Conservation (phyloP, 2,888 invertebrate species). For the Xanthostigma xanthostigma region DNA sequence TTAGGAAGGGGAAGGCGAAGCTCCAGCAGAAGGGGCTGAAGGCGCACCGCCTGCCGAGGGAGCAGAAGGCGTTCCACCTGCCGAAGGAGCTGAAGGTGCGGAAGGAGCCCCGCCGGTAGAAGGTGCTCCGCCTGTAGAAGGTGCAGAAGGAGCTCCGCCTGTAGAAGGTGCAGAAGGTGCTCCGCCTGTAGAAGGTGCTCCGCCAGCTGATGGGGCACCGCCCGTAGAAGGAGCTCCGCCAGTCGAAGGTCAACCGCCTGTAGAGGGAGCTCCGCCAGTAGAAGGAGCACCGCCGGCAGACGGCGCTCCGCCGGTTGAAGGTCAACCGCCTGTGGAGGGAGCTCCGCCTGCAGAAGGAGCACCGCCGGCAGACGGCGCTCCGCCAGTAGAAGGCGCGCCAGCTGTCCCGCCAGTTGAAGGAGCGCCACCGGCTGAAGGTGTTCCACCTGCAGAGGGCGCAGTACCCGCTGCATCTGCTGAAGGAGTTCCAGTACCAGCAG, state of each 20-base stretch:
- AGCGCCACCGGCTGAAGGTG: conserved; percentile 23
- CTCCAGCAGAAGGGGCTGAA: conserved; percentile 14
- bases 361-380: conserved; percentile 19
- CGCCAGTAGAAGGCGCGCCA: conserved; percentile 17
- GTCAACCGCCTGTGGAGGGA: conserved; percentile 18
- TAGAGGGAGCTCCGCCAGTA: conserved; percentile 19
- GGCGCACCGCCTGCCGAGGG: conserved; percentile 24
- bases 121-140: conserved; percentile 18
- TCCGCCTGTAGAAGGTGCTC: conserved; percentile 18
- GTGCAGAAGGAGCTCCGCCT: conserved; percentile 19
- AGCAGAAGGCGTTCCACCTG: conserved; percentile 13
- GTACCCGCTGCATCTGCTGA: conserved; percentile 21
- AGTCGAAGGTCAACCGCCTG: conserved; percentile 21
- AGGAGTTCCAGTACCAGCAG: conserved; percentile 19
- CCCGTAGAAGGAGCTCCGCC: conserved; percentile 21
- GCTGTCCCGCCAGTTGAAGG: conserved; percentile 19
- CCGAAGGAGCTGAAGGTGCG: conserved; percentile 18
- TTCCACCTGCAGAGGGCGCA: conserved; percentile 22
- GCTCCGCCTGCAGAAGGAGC: conserved; percentile 20
- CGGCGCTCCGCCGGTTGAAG: conserved; percentile 22
- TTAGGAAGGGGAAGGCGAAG: conserved; percentile 11
- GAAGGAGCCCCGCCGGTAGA: too few species aligned
- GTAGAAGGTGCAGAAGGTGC: conserved; percentile 10
- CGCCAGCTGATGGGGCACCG: conserved; percentile 23
- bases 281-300: conserved; percentile 22